Base-by-base conservation (phyloP, 1,140 invertebrate species). In the Calliphora vicina region DNA sequence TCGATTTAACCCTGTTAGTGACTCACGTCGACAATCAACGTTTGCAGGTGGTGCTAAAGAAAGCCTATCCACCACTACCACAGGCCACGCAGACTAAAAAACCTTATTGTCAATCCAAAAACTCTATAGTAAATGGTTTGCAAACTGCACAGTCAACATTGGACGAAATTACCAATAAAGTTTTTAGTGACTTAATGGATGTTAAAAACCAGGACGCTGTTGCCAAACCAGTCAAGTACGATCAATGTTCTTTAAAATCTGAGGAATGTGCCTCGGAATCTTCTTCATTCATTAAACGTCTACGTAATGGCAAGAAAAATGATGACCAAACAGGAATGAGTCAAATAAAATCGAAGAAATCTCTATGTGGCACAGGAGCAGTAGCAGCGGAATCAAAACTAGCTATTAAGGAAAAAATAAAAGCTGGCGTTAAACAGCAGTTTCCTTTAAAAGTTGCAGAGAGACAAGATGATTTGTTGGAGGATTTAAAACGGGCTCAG, bases 81-180 rank as follows among this genome's bases (percentile, higher is more conserved):
- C 20, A 81, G 17, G 80, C 23, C 25, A 6, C 17, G 27, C 57
- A 78, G 3, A 42, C 45, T 45, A 23, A 20, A 20, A 29, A 81
- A 12, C 80, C 26, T 76, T 43, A 76, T 29, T 5, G 12, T 82
- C 26, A 35, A 2, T 42, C 81, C 2, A 45, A 78, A 45, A 78
- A 78, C 10, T 45, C 29, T 23, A 43, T 45, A 1, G 13, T 35
- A 13, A 23, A 78, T 23, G 74, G 76, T 27, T 43, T 23, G 17
- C 74, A 84, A 61, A 29, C 80, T 42, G 42, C 85, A 0, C 92
- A 93, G 85, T 91, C 91, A 10, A 93, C 93, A 10, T 91, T 96
- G 72, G 95, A 97, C 86, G 95, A 96, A 90, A 95, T 97, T 71
- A 97, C 96, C 26, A 97, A 97, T 91, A 93, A 94, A 91, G 95